Evolutionary conservation across 2,113 vertebrate genomes (phyloP).

Genomic region (Oreochromis niloticus): DNA sequence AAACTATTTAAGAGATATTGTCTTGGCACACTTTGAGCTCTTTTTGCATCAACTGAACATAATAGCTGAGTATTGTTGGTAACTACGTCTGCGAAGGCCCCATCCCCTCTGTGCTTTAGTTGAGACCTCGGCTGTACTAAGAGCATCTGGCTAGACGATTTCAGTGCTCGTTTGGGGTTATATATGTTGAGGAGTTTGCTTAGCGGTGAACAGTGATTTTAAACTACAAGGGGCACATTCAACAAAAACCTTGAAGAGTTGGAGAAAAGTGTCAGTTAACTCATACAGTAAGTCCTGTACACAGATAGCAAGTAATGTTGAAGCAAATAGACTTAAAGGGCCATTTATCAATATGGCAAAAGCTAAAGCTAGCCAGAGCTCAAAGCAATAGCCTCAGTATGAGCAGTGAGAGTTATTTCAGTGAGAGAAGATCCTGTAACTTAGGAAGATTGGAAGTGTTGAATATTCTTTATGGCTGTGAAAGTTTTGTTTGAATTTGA

Average conservation of each 20-base stretch:
- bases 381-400: neutral
- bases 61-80: neutral
- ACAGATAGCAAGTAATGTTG: neutral
- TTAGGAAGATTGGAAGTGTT: neutral
- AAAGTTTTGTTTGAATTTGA: neutral
- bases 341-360: neutral
- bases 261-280: neutral
- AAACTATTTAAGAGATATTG: neutral
- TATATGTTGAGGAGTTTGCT: neutral
- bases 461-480: neutral
- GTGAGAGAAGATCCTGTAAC: neutral
- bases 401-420: neutral
- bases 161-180: neutral
- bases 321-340: neutral
- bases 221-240: neutral
- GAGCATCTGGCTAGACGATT: neutral
- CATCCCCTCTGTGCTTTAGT: neutral
- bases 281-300: neutral
- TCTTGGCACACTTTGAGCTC: neutral
- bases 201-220: neutral
- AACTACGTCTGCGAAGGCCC: neutral
- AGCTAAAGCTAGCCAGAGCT: neutral
- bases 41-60: neutral
- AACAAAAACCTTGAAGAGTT: neutral
- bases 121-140: neutral